Evolutionary conservation across 2,113 vertebrate species (phyloP).

Genomic region (Eonycteris spelaea): DNA sequence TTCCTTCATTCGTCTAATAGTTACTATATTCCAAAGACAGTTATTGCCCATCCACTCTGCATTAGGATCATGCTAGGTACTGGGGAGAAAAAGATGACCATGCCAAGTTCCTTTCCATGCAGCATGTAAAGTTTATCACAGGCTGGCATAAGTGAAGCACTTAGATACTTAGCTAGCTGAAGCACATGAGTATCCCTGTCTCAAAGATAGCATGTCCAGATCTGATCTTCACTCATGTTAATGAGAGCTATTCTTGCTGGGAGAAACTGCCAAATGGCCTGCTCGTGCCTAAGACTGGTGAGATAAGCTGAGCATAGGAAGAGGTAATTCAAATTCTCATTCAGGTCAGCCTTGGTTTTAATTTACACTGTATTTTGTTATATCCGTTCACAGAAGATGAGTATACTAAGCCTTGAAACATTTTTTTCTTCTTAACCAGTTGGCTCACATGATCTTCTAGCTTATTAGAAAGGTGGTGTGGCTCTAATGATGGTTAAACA

Average conservation of each 20-base stretch:
- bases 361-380: neutral
- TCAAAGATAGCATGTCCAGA: neutral
- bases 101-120: neutral
- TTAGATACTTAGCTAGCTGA: neutral
- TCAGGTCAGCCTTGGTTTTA: neutral
- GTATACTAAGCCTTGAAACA: neutral
- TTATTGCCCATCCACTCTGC: fast-evolving
- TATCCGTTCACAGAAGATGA: neutral
- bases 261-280: too few relatives aligned
- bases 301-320: neutral
- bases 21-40: neutral
- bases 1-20: neutral
- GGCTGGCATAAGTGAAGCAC: neutral
- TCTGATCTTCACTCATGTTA: neutral
- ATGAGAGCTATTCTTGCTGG: neutral
- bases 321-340: neutral
- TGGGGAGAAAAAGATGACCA: neutral
- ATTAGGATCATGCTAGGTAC: too few relatives aligned
- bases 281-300: neutral
- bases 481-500: neutral
- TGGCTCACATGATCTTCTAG: neutral
- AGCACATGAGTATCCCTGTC: neutral
- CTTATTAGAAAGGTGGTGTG: neutral
- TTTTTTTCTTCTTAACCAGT: neutral
- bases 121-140: neutral